Conservation (phyloP, 2,888 invertebrate species). For the Drosophila fulvimacula region DNA sequence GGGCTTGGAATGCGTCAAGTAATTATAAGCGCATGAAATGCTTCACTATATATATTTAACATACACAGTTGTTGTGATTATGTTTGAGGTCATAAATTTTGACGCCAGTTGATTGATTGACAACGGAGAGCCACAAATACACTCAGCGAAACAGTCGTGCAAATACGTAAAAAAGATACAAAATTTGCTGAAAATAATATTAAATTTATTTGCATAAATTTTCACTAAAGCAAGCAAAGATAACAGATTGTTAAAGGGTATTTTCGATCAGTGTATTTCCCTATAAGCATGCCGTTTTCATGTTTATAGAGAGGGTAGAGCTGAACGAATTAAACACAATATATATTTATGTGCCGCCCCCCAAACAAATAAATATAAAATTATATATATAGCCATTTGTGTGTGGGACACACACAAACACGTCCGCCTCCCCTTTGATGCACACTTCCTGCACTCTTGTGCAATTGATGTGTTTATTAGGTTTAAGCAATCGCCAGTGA, state of each 20-base stretch:
- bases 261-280: slow-evolving; percentile 4
- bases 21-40: slow-evolving; percentile 62
- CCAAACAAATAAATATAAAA: slow-evolving; percentile 22
- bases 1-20: slow-evolving; percentile 53
- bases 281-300: not conserved
- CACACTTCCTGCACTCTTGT: slow-evolving; percentile 26
- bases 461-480: slow-evolving; percentile 58
- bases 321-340: slow-evolving; percentile 35
- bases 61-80: slow-evolving; percentile 58
- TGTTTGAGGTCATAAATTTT: slow-evolving; percentile 73
- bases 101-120: slow-evolving; percentile 77
- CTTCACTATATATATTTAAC: slow-evolving; percentile 31
- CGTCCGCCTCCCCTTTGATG: not conserved
- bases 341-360: slow-evolving; percentile 25
- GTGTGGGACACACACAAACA: not conserved
- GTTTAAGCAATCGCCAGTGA: slow-evolving; percentile 26
- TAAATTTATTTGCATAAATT: not conserved
- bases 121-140: slow-evolving; percentile 26
- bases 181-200: not conserved
- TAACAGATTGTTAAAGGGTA: not conserved
- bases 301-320: slow-evolving; percentile 24
- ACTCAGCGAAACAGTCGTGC: slow-evolving; percentile 1
- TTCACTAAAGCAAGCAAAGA: too few relatives aligned
- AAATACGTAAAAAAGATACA: not conserved
- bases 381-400: slow-evolving; percentile 1